Percentiles rank a stretch among this genome's conserved stretches.
These are phyloP conservation scores for Euphydryas editha DNA, from an alignment of 2,888 invertebrate genomes.

Conservation along the genomic window DNA sequence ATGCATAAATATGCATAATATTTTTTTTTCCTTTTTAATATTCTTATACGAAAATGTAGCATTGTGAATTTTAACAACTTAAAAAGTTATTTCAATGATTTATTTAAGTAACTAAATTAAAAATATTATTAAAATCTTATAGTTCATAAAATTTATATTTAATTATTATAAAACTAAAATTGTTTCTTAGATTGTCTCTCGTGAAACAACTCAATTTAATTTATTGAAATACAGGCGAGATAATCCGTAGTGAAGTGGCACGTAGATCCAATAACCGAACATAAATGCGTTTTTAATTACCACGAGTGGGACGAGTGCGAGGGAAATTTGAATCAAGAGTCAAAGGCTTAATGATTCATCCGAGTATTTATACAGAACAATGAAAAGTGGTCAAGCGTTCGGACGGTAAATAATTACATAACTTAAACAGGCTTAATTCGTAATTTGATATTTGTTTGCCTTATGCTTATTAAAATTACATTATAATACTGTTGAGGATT, in stretches of 20 bases:
- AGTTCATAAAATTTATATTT: neutral
- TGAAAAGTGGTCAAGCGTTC: constrained; percentile 66
- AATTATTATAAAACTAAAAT: neutral
- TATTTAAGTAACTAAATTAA: too few species aligned
- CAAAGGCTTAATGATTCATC: constrained; percentile 53
- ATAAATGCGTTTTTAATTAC: constrained; percentile 67
- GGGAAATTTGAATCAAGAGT: constrained; percentile 61
- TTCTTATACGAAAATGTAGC: neutral
- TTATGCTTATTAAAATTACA: neutral
- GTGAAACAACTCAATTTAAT: constrained; percentile 31
- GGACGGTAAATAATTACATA: constrained; percentile 67
- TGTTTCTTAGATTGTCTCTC: constrained; percentile 8
- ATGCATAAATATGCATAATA: neutral
- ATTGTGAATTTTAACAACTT: too few species aligned
- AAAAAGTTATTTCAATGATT: too few species aligned
- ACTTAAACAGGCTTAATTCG: constrained; percentile 49
- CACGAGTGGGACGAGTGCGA: constrained; percentile 51
- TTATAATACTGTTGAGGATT: neutral
- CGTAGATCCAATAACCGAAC: constrained; percentile 48
- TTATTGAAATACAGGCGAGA: constrained; percentile 31
- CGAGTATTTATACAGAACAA: constrained; percentile 64
- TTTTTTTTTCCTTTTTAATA: too few species aligned
- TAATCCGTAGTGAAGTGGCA: constrained; percentile 43
- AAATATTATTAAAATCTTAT: neutral
- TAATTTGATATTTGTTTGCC: constrained; percentile 12